Conservation (phyloP, 1,140 invertebrate species). For the Lasioglossum baleicum region DNA sequence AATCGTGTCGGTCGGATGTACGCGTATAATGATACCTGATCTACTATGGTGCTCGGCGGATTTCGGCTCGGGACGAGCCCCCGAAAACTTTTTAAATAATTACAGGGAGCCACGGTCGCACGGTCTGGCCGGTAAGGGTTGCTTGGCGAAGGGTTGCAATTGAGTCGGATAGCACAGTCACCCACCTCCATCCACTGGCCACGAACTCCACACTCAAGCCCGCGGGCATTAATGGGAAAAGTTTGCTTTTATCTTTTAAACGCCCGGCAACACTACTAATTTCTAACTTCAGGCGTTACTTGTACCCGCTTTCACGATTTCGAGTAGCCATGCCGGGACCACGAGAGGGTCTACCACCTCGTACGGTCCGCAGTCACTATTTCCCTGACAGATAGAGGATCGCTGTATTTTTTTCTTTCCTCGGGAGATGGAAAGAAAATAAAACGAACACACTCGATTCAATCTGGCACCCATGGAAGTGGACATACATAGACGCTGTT, state of each 20-base stretch:
- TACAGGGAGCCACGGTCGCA: conserved; percentile 63
- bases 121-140: conserved; percentile 1
- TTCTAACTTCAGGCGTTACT: conserved; percentile 78
- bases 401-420: conserved; percentile 56
- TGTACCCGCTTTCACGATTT: conserved; percentile 67
- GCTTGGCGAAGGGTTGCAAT: conserved; percentile 69
- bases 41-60: conserved; percentile 22
- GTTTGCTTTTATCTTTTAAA: conserved; percentile 81
- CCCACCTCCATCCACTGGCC: not conserved
- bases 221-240: conserved; percentile 79
- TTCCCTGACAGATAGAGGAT: conserved; percentile 52
- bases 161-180: conserved; percentile 66
- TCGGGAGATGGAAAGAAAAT: conserved; percentile 23
- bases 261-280: conserved; percentile 78
- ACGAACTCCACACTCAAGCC: conserved; percentile 56
- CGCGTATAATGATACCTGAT: conserved; percentile 54
- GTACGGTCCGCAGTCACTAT: conserved; percentile 43
- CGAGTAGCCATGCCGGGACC: conserved; percentile 47
- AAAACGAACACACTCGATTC: not conserved
- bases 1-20: conserved; percentile 47
- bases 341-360: conserved; percentile 19
- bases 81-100: conserved; percentile 78
- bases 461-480: not conserved
- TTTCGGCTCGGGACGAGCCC: conserved; percentile 23
- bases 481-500: too few relatives aligned